These are phyloP conservation scores for Caenorhabditis tropicalis DNA, from an alignment of 1,140 invertebrate genomes.

Conservation along the genomic window DNA sequence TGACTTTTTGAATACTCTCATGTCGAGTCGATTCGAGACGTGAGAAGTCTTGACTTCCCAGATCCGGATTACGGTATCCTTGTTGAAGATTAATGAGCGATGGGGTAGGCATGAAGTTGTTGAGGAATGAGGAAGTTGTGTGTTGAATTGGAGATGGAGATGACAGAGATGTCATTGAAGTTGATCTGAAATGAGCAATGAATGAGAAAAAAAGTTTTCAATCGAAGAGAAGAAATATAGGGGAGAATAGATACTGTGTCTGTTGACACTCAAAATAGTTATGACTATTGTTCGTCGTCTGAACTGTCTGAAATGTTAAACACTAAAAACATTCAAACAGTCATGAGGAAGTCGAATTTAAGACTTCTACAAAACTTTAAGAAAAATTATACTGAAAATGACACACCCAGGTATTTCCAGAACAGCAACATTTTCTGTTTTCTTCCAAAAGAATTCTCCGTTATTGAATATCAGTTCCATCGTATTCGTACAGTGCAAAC, in stretches of 20 bases:
- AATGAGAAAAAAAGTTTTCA: neutral
- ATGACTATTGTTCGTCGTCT: conserved; percentile 6
- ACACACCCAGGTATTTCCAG: neutral
- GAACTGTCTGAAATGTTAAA: neutral
- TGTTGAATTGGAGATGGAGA: conserved; percentile 16
- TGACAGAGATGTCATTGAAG: conserved; percentile 33
- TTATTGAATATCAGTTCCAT: neutral
- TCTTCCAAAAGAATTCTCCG: neutral
- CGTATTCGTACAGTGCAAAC: conserved; percentile 28
- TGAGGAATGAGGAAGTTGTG: conserved; percentile 40
- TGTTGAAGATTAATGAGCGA: conserved; percentile 45
- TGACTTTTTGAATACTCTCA: conserved; percentile 26
- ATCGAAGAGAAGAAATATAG: neutral
- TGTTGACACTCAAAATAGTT: neutral
- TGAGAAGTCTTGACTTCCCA: conserved; percentile 31
- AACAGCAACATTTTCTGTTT: neutral
- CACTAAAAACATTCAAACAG: neutral
- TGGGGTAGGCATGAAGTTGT: conserved; percentile 34
- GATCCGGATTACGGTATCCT: conserved; percentile 41
- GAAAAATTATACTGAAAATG: too few species aligned
- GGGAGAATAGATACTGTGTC: neutral
- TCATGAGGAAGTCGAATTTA: too few species aligned
- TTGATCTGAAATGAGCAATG: conserved; percentile 11
- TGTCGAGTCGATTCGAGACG: conserved; percentile 3
- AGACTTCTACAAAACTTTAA: too few species aligned